A percentile compares a stretch with the other conserved stretches of the same genome.
These are phyloP conservation scores for Drosophila aff. DNA, from an alignment of 1,140 invertebrate species.

Conservation along the genomic window DNA sequence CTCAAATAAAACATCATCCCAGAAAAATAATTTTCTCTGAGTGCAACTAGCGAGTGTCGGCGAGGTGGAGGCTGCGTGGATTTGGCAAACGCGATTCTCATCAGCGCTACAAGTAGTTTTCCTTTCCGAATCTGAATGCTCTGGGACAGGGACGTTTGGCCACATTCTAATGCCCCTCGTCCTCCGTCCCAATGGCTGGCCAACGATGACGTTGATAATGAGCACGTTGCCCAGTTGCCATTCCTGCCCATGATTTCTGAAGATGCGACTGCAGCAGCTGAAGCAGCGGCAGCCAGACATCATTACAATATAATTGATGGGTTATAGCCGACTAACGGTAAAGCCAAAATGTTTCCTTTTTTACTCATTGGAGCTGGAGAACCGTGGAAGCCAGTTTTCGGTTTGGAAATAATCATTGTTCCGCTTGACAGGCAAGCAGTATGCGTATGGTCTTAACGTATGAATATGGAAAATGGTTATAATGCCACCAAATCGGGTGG, in stretches of 20 bases:
- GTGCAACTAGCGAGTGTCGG: conserved; percentile 37
- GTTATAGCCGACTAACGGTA: conserved; percentile 77
- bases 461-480: conserved; percentile 61
- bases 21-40: background rate
- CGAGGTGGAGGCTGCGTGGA: conserved; percentile 56
- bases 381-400: conserved; percentile 45
- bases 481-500: conserved; percentile 61
- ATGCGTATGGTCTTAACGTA: conserved; percentile 60
- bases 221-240: conserved; percentile 64
- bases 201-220: conserved; percentile 79
- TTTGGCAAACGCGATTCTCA: conserved; percentile 63
- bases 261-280: conserved; percentile 63
- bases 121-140: conserved; percentile 66
- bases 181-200: conserved; percentile 26
- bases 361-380: conserved; percentile 40
- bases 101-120: conserved; percentile 73
- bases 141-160: conserved; percentile 25
- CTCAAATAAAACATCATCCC: background rate
- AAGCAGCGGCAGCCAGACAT: conserved; percentile 66
- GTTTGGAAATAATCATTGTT: conserved; percentile 77
- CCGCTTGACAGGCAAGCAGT: conserved; percentile 62
- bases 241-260: conserved; percentile 66
- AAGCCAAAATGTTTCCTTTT: conserved; percentile 65
- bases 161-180: conserved; percentile 68
- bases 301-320: conserved; percentile 84